phyloP scores from a whole-genome alignment of 92 coral and sea anemone species.

The Heteractis magnifica region DNA sequence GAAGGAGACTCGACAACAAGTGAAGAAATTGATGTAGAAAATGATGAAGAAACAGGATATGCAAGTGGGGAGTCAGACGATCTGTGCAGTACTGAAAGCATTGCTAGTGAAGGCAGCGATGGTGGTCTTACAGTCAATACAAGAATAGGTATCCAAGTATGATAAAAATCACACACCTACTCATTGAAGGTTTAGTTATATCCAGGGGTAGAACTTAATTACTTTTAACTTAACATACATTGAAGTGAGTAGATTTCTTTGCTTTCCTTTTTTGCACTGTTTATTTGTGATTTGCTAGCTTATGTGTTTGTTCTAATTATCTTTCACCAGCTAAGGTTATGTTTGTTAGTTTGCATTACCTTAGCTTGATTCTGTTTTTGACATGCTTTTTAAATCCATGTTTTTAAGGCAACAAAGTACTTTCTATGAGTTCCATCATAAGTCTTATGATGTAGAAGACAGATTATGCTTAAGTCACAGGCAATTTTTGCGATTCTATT shows the following conservation, averaged over 20 bases:
- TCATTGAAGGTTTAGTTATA: neutral
- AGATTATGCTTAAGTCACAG: neutral
- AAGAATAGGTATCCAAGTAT: conserved; percentile 57
- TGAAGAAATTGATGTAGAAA: conserved; percentile 85
- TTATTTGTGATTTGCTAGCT: neutral
- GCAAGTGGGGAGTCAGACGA: conserved; percentile 97
- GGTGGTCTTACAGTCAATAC: conserved; percentile 87
- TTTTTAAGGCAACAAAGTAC: no score
- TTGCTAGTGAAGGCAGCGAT: conserved; percentile 93
- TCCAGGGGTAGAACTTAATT: neutral
- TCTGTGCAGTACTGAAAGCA: conserved; percentile 80
- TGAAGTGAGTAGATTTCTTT: neutral
- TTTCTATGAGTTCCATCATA: neutral
- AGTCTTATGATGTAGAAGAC: neutral
- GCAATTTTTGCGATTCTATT: no score
- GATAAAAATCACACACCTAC: conserved; percentile 2
- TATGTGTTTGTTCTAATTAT: neutral
- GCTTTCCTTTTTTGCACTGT: neutral
- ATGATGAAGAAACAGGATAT: conserved; percentile 92
- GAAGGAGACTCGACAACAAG: conserved; percentile 94
- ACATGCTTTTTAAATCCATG: no score
- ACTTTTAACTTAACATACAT: neutral
- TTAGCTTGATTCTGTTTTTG: conserved; percentile 7
- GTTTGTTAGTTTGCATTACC: neutral
- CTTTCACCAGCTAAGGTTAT: neutral